phyloP scores from a whole-genome alignment of 2,888 invertebrate species.

The Diadegma fenestrale region DNA sequence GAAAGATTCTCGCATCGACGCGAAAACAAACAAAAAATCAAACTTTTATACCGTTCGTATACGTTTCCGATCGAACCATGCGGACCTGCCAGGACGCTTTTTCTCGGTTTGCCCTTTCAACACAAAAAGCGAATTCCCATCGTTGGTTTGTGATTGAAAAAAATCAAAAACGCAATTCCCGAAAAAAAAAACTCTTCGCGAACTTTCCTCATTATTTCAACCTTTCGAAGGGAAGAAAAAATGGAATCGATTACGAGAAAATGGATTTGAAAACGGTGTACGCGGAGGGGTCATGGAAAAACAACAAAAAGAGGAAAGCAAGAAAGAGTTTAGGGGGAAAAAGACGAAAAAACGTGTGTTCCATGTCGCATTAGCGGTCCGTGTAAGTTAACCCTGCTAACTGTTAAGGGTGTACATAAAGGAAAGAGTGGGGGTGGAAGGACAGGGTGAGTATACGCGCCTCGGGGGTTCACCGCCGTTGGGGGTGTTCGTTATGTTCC shows the following conservation, averaged over 20 bases:
- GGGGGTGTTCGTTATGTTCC: slow-evolving; percentile 83
- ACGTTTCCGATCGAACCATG: slow-evolving; percentile 64
- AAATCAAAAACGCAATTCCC: background rate
- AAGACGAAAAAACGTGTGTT: slow-evolving; percentile 65
- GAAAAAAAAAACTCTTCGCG: background rate
- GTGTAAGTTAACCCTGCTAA: slow-evolving; percentile 81
- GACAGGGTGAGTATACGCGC: slow-evolving; percentile 68
- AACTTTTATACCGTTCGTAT: slow-evolving; percentile 16
- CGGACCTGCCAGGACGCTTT: slow-evolving; percentile 59
- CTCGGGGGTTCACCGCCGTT: slow-evolving; percentile 77
- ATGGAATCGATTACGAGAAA: background rate
- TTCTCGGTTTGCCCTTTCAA: slow-evolving; percentile 36
- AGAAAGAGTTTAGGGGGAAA: slow-evolving; percentile 24
- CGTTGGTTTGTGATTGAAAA: background rate
- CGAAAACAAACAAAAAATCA: slow-evolving; percentile 39
- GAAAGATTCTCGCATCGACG: slow-evolving; percentile 69
- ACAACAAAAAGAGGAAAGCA: slow-evolving; percentile 24
- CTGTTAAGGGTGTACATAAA: slow-evolving; percentile 72
- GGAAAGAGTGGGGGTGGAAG: slow-evolving; percentile 73
- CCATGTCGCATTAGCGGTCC: slow-evolving; percentile 70
- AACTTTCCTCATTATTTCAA: background rate
- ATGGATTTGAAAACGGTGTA: background rate
- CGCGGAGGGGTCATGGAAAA: slow-evolving; percentile 27
- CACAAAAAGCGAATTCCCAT: background rate
- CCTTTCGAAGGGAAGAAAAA: background rate